phyloP scores from a whole-genome alignment of 2,888 invertebrate species.

The Allacma fusca region DNA sequence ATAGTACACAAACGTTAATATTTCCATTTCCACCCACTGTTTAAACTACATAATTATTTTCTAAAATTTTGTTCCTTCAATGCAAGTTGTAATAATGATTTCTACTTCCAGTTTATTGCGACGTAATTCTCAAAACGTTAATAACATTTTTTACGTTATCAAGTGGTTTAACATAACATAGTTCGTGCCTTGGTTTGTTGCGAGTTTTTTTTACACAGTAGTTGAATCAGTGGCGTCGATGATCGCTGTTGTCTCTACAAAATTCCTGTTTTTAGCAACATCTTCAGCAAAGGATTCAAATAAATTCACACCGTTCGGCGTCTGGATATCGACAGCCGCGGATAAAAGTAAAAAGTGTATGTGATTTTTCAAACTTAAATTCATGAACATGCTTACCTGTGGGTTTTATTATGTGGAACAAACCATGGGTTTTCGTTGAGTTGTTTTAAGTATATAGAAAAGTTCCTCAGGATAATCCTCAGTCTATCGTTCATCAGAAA shows the following conservation, averaged over 20 bases:
- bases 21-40: too few species aligned
- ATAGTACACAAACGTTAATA: too few species aligned
- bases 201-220: background rate
- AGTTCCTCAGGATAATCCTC: background rate
- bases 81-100: background rate
- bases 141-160: too few species aligned
- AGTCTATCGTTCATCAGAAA: background rate
- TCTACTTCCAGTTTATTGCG: background rate
- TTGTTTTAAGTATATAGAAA: background rate
- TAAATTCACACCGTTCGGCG: conserved; percentile 37
- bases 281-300: conserved; percentile 25
- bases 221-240: background rate
- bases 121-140: too few species aligned
- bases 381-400: background rate
- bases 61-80: background rate
- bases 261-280: conserved; percentile 4
- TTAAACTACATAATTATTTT: background rate
- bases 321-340: conserved; percentile 35
- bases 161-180: too few species aligned
- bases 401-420: conserved; percentile 3
- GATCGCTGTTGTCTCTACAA: conserved; percentile 7
- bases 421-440: conserved; percentile 10
- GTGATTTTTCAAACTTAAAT: background rate
- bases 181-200: too few species aligned
- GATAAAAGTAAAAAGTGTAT: conserved; percentile 4